Conservation (phyloP, 2,797 vertebrate genomes). For the Neosilurus mollespiculum region DNA sequence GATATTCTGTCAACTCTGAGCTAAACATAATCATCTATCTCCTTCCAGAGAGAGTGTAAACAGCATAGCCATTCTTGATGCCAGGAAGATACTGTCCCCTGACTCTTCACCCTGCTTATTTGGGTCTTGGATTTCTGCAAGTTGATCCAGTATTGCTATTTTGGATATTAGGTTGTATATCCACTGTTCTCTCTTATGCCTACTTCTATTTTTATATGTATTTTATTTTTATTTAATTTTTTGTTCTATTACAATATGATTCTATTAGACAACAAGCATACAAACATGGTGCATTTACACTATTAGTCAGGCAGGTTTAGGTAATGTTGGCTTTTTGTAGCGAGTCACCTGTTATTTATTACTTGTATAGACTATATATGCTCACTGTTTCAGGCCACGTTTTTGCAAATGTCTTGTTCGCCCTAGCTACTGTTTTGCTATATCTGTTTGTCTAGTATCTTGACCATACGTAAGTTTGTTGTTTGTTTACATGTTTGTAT, state of each 20-base stretch:
- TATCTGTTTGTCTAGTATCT: background rate
- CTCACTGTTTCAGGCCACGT: background rate
- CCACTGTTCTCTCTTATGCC: no score
- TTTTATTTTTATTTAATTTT: background rate
- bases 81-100: conserved; percentile 23
- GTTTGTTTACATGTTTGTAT: background rate
- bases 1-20: conserved; percentile 21
- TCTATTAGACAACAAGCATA: background rate
- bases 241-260: background rate
- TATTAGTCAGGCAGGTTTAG: background rate
- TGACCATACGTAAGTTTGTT: background rate
- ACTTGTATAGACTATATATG: background rate
- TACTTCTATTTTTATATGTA: no score
- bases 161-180: background rate
- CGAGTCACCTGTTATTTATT: background rate
- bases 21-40: conserved; percentile 27
- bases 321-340: background rate
- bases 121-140: conserved; percentile 19
- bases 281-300: background rate
- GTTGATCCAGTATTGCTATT: conserved; percentile 20
- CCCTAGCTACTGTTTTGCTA: background rate
- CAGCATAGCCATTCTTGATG: conserved; percentile 18
- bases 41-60: conserved; percentile 23
- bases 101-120: conserved; percentile 20
- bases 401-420: background rate